These are phyloP conservation scores for Drosophila emarginata DNA, from an alignment of 2,888 invertebrate species.

Conservation along the genomic window DNA sequence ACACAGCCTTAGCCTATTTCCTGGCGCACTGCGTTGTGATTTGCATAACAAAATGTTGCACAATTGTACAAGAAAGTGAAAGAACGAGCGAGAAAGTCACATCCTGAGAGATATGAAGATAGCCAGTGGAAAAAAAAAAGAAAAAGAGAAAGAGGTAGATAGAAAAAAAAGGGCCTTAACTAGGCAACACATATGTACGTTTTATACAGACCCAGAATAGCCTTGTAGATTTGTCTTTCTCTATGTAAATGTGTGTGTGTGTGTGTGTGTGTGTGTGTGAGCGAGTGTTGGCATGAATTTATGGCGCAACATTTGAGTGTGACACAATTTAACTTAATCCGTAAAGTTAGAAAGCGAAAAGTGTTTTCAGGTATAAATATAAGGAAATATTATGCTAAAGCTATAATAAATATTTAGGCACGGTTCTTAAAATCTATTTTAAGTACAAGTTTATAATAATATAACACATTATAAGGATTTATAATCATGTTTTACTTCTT, in stretches of 20 bases:
- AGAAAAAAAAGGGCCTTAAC: conserved; percentile 37
- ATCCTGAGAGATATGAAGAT: neutral
- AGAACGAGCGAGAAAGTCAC: conserved; percentile 17
- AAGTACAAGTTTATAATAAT: too few relatives aligned
- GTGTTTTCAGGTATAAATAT: conserved; percentile 2
- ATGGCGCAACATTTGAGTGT: conserved; percentile 78
- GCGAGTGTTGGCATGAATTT: conserved; percentile 65
- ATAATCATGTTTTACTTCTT: too few relatives aligned
- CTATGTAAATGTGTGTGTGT: conserved; percentile 20
- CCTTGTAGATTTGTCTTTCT: conserved; percentile 42
- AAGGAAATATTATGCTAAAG: neutral
- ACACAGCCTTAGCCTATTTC: conserved; percentile 55
- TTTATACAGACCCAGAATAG: conserved; percentile 34
- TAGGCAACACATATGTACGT: conserved; percentile 55
- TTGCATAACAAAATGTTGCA: conserved; percentile 76
- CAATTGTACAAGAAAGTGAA: conserved; percentile 26
- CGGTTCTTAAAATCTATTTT: too few relatives aligned
- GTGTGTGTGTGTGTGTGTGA: conserved; percentile 27
- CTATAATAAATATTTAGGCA: neutral
- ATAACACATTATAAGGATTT: too few relatives aligned
- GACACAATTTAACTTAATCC: conserved; percentile 80
- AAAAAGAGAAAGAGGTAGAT: conserved; percentile 25
- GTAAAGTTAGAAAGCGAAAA: conserved; percentile 54
- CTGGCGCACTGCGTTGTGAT: conserved; percentile 75
- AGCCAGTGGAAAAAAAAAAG: neutral